These are phyloP conservation scores for Galaxea fascicularis DNA, from an alignment of 92 coral and sea anemone species.

Conservation along the genomic window DNA sequence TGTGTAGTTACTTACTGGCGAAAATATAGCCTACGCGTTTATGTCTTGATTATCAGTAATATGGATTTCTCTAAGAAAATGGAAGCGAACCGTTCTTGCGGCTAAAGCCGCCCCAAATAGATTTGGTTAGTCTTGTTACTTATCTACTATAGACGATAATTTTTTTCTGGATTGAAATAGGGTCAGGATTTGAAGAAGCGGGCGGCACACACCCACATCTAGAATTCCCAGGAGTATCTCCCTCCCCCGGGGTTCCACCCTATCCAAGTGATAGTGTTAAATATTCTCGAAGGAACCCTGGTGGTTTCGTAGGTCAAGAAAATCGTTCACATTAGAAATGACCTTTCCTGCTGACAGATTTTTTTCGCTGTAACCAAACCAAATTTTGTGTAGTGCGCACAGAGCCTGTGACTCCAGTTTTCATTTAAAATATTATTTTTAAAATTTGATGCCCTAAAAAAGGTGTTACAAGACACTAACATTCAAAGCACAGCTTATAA, in stretches of 20 bases:
- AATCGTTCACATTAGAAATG: constrained; percentile 5
- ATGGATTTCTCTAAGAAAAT: no score
- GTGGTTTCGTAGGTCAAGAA: constrained; percentile 6
- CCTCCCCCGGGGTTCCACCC: no score
- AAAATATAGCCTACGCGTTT: no score
- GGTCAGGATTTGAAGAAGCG: no score
- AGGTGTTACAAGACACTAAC: constrained; percentile 7
- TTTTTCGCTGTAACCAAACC: not conserved
- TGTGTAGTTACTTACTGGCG: no score
- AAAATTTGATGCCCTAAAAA: constrained; percentile 11
- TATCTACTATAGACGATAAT: constrained; percentile 8
- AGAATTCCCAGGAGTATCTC: constrained; percentile 7
- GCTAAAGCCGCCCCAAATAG: no score
- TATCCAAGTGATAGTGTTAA: constrained; percentile 9
- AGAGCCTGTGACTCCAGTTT: constrained; percentile 14
- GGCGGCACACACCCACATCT: not conserved
- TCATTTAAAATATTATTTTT: not conserved
- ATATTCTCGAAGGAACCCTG: no score
- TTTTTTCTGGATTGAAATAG: not conserved
- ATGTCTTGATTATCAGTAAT: no score
- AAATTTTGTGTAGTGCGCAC: no score
- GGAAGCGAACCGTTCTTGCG: no score
- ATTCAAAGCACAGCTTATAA: no score
- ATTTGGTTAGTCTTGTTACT: not conserved
- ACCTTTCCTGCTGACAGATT: constrained; percentile 3